Conservation (phyloP, 2,888 invertebrate genomes). For the Acleris emargana region DNA sequence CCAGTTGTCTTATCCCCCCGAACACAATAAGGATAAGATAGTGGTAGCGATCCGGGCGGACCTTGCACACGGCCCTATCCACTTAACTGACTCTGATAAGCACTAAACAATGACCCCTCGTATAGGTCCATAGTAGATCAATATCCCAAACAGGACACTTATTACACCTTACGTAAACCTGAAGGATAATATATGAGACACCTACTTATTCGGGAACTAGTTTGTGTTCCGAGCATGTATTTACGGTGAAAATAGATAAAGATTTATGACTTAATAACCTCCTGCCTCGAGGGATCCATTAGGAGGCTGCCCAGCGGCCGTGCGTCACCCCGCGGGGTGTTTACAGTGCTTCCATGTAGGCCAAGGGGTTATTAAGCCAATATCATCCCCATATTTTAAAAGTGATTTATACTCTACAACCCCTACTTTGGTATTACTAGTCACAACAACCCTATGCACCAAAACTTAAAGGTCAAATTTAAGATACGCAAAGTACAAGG, state of each 20-base stretch:
- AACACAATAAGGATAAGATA: no score
- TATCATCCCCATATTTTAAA: constrained; percentile 23
- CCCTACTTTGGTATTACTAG: neutral
- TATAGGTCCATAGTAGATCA: no score
- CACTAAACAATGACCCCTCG: no score
- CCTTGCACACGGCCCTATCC: no score
- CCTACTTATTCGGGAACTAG: constrained; percentile 18
- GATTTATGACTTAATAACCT: constrained; percentile 62
- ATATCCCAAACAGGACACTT: no score
- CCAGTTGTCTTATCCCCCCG: no score
- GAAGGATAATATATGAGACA: constrained; percentile 9
- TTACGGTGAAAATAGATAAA: constrained; percentile 45
- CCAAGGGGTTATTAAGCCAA: constrained; percentile 51
- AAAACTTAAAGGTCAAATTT: neutral
- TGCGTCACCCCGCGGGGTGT: constrained; percentile 44
- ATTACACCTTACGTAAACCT: no score
- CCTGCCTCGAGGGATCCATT: constrained; percentile 50
- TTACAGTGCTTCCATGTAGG: constrained; percentile 49
- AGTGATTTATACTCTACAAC: neutral
- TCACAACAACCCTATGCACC: neutral
- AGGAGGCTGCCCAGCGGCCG: constrained; percentile 50
- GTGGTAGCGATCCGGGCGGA: no score
- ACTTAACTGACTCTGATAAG: no score
- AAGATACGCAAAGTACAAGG: neutral
- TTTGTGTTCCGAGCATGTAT: constrained; percentile 33